Conservation (phyloP, 2,888 invertebrate genomes). For the Dinocampus coccinellae region DNA sequence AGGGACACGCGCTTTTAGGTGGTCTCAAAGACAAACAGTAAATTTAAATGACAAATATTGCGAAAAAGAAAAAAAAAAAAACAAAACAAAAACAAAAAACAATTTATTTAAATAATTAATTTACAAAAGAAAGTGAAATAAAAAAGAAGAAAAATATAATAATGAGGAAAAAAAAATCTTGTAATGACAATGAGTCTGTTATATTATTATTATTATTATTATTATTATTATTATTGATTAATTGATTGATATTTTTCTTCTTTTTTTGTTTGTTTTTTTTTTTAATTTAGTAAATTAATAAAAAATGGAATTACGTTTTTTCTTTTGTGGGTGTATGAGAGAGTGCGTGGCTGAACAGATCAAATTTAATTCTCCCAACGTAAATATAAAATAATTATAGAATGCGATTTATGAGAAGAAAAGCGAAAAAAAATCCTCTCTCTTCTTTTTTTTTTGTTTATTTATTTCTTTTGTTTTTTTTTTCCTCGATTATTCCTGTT, state of each 20-base stretch:
- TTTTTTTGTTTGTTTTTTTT: constrained; percentile 9
- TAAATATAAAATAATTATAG: neutral
- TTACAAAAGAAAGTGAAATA: neutral
- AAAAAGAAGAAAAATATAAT: too few species aligned
- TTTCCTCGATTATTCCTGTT: neutral
- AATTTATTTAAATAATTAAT: neutral
- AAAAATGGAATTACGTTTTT: neutral
- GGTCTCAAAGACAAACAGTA: constrained; percentile 68
- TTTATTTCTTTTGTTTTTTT: neutral
- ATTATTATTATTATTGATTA: too few species aligned
- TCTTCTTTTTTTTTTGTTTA: neutral
- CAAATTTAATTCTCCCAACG: neutral
- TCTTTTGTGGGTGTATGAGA: neutral
- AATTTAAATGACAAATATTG: constrained; percentile 28
- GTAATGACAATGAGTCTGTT: neutral
- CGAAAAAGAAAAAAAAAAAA: neutral
- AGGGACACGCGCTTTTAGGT: constrained; percentile 63
- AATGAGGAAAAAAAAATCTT: constrained; percentile 7
- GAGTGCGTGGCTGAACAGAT: constrained; percentile 14
- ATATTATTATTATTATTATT: too few species aligned
- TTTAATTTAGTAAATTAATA: neutral
- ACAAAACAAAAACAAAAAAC: neutral
- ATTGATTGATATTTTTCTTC: constrained; percentile 18
- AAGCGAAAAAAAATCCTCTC: constrained; percentile 11
- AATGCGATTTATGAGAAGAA: neutral